Conservation (phyloP, 1,140 invertebrate genomes). For the Cydia fagiglandana region DNA sequence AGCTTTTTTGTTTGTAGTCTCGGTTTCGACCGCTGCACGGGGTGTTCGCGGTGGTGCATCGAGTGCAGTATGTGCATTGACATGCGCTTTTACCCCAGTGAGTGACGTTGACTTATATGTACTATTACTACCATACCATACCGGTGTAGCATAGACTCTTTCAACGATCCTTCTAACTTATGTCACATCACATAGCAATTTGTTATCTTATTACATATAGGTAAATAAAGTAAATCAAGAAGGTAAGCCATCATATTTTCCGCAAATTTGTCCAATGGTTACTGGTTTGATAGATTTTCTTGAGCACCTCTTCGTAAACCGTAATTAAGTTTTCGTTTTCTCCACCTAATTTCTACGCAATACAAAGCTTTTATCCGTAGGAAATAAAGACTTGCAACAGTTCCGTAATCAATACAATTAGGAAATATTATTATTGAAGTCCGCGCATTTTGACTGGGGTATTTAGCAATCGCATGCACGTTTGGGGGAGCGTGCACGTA, state of each 20-base stretch:
- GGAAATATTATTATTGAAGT: background rate
- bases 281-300: too few species aligned
- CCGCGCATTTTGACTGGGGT: background rate
- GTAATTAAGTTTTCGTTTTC: too few species aligned
- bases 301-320: too few species aligned
- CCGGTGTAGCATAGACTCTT: background rate
- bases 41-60: constrained; percentile 52
- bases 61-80: constrained; percentile 42
- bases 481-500: constrained; percentile 61
- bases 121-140: background rate
- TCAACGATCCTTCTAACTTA: background rate
- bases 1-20: constrained; percentile 59
- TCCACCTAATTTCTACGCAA: too few species aligned
- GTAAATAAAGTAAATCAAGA: too few species aligned
- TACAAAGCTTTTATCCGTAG: too few species aligned
- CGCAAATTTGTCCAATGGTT: too few species aligned
- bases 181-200: background rate
- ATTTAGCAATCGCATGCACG: constrained; percentile 55
- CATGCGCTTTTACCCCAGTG: constrained; percentile 47
- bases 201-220: too few species aligned
- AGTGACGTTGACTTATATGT: background rate
- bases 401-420: background rate
- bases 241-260: too few species aligned
- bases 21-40: constrained; percentile 58
- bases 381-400: too few species aligned